Conservation (phyloP, 2,888 invertebrate genomes). For the Blera fallax region DNA sequence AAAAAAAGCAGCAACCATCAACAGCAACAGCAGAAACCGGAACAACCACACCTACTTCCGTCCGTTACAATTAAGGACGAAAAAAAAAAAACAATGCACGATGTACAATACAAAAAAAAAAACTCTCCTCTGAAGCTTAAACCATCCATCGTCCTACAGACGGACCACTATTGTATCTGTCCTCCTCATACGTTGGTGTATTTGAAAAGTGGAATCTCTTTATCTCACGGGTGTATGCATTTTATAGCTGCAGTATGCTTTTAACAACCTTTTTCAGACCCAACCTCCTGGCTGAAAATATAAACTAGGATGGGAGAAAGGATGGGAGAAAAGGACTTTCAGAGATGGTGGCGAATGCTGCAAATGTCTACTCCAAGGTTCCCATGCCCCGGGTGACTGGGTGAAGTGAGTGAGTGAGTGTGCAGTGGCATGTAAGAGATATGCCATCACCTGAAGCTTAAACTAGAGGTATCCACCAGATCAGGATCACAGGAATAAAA, state of each 20-base stretch:
- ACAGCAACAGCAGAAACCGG: neutral
- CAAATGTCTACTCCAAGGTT: slow-evolving; percentile 8
- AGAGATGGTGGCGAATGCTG: neutral
- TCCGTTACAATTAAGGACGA: neutral
- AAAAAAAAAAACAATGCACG: neutral
- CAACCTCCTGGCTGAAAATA: slow-evolving; percentile 7
- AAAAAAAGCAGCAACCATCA: neutral
- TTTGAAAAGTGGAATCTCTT: slow-evolving; percentile 49
- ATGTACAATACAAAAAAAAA: neutral
- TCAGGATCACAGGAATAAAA: slow-evolving; percentile 60
- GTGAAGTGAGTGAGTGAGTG: slow-evolving; percentile 18
- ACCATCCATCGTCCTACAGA: neutral
- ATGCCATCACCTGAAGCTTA: slow-evolving; percentile 57
- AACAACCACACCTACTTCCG: slow-evolving; percentile 13
- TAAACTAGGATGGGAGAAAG: neutral
- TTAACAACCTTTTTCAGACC: neutral
- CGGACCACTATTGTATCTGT: neutral
- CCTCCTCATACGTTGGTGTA: slow-evolving; percentile 1
- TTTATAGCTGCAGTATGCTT: slow-evolving; percentile 58
- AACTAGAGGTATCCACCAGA: slow-evolving; percentile 48
- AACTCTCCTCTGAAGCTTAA: neutral
- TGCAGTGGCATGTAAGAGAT: slow-evolving; percentile 61
- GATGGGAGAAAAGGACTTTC: neutral
- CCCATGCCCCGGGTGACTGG: neutral
- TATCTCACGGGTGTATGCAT: slow-evolving; percentile 65